A percentile compares a stretch with the other conserved stretches of the same genome.
These are phyloP conservation scores for Agelas oroides DNA, from an alignment of 37 sponge, comb jelly and placozoan genomes.

Conservation along the genomic window DNA sequence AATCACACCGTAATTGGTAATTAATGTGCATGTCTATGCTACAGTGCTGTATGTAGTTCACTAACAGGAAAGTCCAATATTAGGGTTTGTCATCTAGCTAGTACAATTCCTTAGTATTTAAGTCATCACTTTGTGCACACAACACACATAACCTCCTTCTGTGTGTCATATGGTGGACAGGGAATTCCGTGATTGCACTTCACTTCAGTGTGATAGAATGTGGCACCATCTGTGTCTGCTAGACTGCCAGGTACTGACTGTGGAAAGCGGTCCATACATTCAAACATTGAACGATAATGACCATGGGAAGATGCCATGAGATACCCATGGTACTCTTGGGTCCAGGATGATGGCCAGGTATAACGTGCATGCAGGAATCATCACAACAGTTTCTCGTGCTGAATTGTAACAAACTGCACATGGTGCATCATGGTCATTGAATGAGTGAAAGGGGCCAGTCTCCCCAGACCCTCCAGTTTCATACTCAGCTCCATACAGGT, in stretches of 20 bases:
- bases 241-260: not conserved
- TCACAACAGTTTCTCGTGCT: constrained; percentile 3
- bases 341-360: constrained; percentile 48
- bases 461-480: not conserved
- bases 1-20: too few relatives aligned
- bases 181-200: constrained; percentile 40
- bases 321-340: constrained; percentile 30
- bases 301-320: constrained; percentile 21
- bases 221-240: too few relatives aligned
- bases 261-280: constrained; percentile 52
- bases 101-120: too few relatives aligned
- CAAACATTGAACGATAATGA: not conserved
- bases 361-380: constrained; percentile 50
- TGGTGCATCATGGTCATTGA: constrained; percentile 23
- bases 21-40: too few relatives aligned
- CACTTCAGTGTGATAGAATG: too few relatives aligned
- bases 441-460: not conserved
- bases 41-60: too few relatives aligned
- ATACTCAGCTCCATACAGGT: constrained; percentile 44
- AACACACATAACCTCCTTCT: constrained; percentile 60
- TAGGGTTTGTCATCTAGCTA: too few relatives aligned
- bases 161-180: constrained; percentile 58
- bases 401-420: constrained; percentile 55
- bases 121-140: constrained; percentile 57
- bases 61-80: too few relatives aligned